Base-by-base conservation (phyloP, 1,140 invertebrate genomes). In the Hyposmocoma kahamanoa region DNA sequence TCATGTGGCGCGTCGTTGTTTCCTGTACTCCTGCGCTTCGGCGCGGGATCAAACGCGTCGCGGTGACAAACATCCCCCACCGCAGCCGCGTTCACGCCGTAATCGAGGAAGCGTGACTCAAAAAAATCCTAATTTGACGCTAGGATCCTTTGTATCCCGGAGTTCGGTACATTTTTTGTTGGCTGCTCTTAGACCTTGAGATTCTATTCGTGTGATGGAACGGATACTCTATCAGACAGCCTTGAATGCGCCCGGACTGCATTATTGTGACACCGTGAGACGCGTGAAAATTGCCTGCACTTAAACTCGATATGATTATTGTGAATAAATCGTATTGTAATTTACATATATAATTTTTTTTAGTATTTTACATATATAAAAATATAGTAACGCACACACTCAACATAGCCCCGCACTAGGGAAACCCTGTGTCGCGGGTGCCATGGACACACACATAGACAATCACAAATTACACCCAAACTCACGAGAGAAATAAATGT, bases 71-170 rank as follows among this genome's bases (percentile, higher is more conserved):
- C 22, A 43, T 54, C 47, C 57, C 46, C 30, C 47, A 57, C 57
- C 53, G 48, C 61, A 26, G 54, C 52, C 49, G 46, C 53, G 47
- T 53, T 50, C 58, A 53, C 59, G 56, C 47, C 20, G 22, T 46
- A 28, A 46, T 41, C 24, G 53, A 50, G 43, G 59, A 67, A 59
- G 53, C 59, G 53, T 65, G 62, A 57, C 65, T 59, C 19, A 30
- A 57, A 71, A 72, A 76, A 72, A 68, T 10, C 42, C 58, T 54
- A 73, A 73, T 73, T 70, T 67, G 65, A 71, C 63, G 62, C 48
- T 34, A 34, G 32, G 32, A 34, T 34, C 13, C 36, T 20, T 39
- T 20, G 36, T 13, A 18, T 38, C 34, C n/a, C 11, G 34, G n/a
- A 38, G 34, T 38, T 1, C 1, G 1, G 11, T 1, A 1, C 19